Base-by-base conservation (phyloP, 2,113 vertebrate species). In the Anser cygnoides region DNA sequence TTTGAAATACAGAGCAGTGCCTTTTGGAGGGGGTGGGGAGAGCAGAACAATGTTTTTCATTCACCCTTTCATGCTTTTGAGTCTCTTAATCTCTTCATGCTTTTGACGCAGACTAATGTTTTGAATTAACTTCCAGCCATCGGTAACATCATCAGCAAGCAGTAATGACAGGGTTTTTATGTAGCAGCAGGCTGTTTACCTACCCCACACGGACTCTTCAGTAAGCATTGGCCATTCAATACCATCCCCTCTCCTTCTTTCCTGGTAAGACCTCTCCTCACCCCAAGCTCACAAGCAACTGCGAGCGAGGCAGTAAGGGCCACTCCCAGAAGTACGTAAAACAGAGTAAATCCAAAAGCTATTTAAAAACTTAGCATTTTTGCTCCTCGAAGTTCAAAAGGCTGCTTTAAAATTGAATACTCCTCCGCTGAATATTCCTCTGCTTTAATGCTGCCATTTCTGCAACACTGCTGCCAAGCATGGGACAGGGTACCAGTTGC, bases 401-500 rank as follows among this genome's bases (percentile, higher is more conserved):
- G 22, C 25, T 17, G 25, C 59, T 46, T 80, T 72, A 67, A 81
- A 73, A 76, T 49, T 43, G 0, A 3, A 13, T 49, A 26, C 71
- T 62, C 52, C 19, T 7, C 52, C 46, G 58, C 62, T 66, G 62
- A 57, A 49, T 49, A 49, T 49, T 65, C n/a, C 74, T 39, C 31
- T 39, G 63, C 41, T 37, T 15, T 29, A 35, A 35, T 13, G 15
- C 58, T 59, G 12, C 31, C 15, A 17, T 39, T 66, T 63, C 49
- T 67, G 33, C 68, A 76, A 3, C 50, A 41, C 37, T 2, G 0
- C 37, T 76, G 67, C 54, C 17, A 23, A 2, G 0, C 3, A 0
- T 16, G 35, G 49, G 58, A 31, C 50, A 18, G 43, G 54, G n/a
- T 9, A 54, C 33, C 90, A 7, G n/a, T 29, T 39, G 29, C 37